Conservation (phyloP, 2,113 vertebrate genomes). For the Eurystomus gularis region DNA sequence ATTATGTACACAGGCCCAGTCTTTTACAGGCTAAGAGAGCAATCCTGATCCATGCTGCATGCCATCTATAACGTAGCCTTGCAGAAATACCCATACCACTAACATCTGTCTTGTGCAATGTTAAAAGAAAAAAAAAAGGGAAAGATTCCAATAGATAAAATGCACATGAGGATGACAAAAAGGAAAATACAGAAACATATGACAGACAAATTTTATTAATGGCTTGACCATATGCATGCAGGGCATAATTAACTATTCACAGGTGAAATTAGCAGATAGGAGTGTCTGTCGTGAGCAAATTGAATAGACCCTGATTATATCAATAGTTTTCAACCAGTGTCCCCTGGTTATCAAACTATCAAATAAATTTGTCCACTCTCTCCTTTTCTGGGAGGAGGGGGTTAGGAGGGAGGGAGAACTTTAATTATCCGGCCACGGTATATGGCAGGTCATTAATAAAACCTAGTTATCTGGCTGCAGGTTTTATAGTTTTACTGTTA, state of each 20-base stretch:
- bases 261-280: constrained; percentile 98
- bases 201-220: constrained; percentile 96
- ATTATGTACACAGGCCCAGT: constrained; percentile 54
- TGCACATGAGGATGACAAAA: constrained; percentile 72
- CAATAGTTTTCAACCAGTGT: constrained; percentile 86
- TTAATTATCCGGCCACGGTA: constrained; percentile 92
- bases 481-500: constrained; percentile 83
- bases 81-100: constrained; percentile 39
- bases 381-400: constrained; percentile 68
- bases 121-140: not conserved
- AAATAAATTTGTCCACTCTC: constrained; percentile 94
- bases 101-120: constrained; percentile 69
- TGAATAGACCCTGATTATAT: constrained; percentile 91
- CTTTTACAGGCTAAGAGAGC: constrained; percentile 53
- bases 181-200: constrained; percentile 74
- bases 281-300: constrained; percentile 82
- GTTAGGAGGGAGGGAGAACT: constrained; percentile 78
- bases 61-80: constrained; percentile 52
- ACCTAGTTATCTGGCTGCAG: constrained; percentile 89
- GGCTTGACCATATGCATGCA: constrained; percentile 88
- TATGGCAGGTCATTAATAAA: constrained; percentile 99
- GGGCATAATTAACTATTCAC: constrained; percentile 96
- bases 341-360: constrained; percentile 96
- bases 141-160: constrained; percentile 76
- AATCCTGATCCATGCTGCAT: constrained; percentile 50